phyloP scores from a whole-genome alignment of 2,797 vertebrate genomes.

The Gymnocypris eckloni region DNA sequence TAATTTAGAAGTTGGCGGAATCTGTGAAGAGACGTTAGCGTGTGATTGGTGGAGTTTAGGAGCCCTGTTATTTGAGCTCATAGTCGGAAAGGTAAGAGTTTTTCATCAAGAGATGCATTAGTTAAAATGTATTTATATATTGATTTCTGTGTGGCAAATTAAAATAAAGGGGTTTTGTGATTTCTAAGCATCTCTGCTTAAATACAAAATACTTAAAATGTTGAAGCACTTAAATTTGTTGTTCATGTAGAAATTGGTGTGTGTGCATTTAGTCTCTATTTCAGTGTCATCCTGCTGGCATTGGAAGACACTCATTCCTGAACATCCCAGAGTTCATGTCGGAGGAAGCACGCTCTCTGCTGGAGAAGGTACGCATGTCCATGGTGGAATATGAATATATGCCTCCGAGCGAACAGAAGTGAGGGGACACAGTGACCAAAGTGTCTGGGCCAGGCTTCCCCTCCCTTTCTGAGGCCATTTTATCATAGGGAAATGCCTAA shows the following conservation, averaged over 20 bases:
- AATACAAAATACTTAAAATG: background rate
- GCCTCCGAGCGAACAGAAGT: background rate
- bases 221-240: background rate
- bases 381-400: background rate
- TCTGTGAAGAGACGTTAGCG: conserved; percentile 89
- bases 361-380: conserved; percentile 86
- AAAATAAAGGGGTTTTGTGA: background rate
- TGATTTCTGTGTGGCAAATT: background rate
- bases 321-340: conserved; percentile 93
- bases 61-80: conserved; percentile 94
- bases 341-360: conserved; percentile 90
- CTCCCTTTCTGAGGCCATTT: background rate
- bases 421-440: background rate
- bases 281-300: conserved; percentile 94
- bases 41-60: conserved; percentile 99
- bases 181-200: background rate
- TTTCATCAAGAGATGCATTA: background rate
- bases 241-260: conserved; percentile 42
- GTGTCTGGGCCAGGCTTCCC: background rate
- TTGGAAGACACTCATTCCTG: conserved; percentile 91
- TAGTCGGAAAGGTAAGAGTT: conserved; percentile 89
- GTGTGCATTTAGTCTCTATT: conserved; percentile 81
- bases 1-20: conserved; percentile 92
- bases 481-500: background rate
- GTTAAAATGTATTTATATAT: background rate